These are phyloP conservation scores for Sebastolobus alascanus DNA, from an alignment of 2,797 vertebrate species.

Conservation along the genomic window DNA sequence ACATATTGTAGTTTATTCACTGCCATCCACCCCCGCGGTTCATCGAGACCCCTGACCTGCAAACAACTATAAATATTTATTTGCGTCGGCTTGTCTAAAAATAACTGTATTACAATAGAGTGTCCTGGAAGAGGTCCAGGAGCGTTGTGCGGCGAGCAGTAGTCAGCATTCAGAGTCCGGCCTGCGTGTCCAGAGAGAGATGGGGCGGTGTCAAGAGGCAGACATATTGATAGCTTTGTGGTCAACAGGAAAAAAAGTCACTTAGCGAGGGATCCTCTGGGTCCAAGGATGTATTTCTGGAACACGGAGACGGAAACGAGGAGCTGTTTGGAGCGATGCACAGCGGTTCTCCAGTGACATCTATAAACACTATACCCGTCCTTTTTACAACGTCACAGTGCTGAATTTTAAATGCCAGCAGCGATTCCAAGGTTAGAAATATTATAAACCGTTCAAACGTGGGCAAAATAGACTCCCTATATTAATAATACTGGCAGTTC, in stretches of 20 bases:
- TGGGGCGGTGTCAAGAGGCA: slow-evolving; percentile 72
- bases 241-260: slow-evolving; percentile 74
- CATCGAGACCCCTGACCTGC: slow-evolving; percentile 79
- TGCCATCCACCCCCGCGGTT: slow-evolving; percentile 55
- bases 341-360: slow-evolving; percentile 51
- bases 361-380: slow-evolving; percentile 41
- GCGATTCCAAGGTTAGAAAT: slow-evolving; percentile 28
- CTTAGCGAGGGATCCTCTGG: slow-evolving; percentile 72
- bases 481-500: neutral
- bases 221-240: slow-evolving; percentile 81
- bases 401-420: slow-evolving; percentile 21
- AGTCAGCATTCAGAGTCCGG: slow-evolving; percentile 77
- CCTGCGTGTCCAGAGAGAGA: slow-evolving; percentile 69
- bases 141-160: slow-evolving; percentile 70
- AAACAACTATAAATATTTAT: slow-evolving; percentile 85
- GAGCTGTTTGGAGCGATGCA: slow-evolving; percentile 49
- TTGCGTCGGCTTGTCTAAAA: slow-evolving; percentile 82
- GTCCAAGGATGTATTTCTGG: slow-evolving; percentile 74
- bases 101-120: slow-evolving; percentile 83
- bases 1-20: slow-evolving; percentile 61
- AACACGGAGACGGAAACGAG: slow-evolving; percentile 51
- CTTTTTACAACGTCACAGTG: slow-evolving; percentile 38
- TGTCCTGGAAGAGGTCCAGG: slow-evolving; percentile 77
- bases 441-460: neutral
- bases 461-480: neutral